Evolutionary conservation across 2,797 vertebrate species (phyloP).

Genomic region (Enteromius argenteus): DNA sequence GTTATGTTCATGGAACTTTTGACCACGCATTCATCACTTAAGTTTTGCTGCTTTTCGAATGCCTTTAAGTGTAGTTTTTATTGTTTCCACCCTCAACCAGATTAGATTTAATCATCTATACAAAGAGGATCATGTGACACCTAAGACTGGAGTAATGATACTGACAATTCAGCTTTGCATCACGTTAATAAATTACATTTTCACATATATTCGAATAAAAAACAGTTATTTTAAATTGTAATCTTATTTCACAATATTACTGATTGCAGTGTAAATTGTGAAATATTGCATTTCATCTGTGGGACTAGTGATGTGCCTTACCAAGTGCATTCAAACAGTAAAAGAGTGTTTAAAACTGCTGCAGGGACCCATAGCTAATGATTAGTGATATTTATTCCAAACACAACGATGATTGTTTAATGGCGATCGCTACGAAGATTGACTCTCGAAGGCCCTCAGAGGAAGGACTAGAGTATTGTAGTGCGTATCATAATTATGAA

Average conservation of each 20-base stretch:
- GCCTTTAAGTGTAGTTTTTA: background rate
- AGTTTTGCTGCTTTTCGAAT: background rate
- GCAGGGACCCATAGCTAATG: background rate
- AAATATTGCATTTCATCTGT: background rate
- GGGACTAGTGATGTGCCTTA: background rate
- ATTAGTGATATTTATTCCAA: conserved; percentile 18
- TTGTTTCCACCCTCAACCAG: background rate
- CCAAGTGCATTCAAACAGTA: background rate
- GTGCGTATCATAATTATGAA: conserved; percentile 26
- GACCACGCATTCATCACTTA: too few relatives aligned
- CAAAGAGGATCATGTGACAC: background rate
- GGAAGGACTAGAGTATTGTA: background rate
- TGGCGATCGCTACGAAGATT: background rate
- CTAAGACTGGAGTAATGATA: background rate
- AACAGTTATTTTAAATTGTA: background rate
- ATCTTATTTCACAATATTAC: background rate
- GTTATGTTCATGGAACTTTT: background rate
- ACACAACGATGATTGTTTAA: background rate
- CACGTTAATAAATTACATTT: background rate
- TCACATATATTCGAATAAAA: background rate
- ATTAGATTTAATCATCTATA: background rate
- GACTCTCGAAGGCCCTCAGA: background rate
- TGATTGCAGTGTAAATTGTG: background rate
- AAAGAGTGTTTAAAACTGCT: background rate
- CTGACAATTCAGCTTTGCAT: background rate